These are phyloP conservation scores for Torymus texanus DNA, from an alignment of 2,888 invertebrate species.

Conservation along the genomic window DNA sequence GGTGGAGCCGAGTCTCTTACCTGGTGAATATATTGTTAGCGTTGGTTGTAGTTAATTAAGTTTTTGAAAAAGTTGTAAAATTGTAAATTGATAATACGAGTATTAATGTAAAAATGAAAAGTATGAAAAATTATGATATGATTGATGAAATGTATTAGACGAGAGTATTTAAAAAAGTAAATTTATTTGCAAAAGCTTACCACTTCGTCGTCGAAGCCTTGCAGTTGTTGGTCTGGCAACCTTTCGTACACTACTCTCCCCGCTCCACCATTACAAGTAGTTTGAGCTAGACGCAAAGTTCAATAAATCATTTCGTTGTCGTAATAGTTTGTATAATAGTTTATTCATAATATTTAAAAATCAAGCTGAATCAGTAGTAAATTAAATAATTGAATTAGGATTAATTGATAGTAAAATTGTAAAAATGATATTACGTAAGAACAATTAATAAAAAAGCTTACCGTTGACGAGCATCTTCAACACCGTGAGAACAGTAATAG, in stretches of 20 bases:
- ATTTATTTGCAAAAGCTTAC: conserved; percentile 76
- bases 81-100: too few relatives aligned
- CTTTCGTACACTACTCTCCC: conserved; percentile 92
- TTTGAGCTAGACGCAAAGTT: conserved; percentile 81
- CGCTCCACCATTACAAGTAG: conserved; percentile 92
- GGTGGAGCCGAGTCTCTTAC: conserved; percentile 89
- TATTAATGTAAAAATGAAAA: too few relatives aligned
- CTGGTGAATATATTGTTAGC: conserved; percentile 69
- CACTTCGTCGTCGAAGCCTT: conserved; percentile 92
- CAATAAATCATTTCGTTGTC: background rate
- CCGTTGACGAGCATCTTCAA: conserved; percentile 89
- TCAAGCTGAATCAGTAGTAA: too few relatives aligned
- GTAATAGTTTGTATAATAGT: background rate
- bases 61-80: background rate
- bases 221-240: conserved; percentile 90
- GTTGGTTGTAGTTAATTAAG: background rate
- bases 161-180: background rate
- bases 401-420: too few relatives aligned
- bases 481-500: conserved; percentile 89
- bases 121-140: too few relatives aligned
- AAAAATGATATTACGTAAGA: background rate
- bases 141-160: too few relatives aligned
- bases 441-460: conserved; percentile 72
- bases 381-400: too few relatives aligned
- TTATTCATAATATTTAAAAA: background rate